Evolutionary conservation across 2,888 invertebrate species (phyloP).

Genomic region (Siphlonurus alternatus): DNA sequence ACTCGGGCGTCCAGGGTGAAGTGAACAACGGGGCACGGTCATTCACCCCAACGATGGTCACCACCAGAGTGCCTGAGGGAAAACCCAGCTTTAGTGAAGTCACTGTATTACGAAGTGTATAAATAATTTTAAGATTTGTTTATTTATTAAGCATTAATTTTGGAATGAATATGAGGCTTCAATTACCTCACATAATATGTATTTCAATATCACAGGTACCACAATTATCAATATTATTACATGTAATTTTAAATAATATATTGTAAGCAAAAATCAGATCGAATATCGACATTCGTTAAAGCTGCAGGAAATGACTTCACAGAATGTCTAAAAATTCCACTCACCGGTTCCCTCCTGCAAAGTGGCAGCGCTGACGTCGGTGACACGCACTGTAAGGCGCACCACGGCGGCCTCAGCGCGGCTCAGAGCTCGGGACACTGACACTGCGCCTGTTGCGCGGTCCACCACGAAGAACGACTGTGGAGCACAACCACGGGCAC

Average conservation of each 20-base stretch:
- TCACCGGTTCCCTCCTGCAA: conserved; percentile 61
- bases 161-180: no score
- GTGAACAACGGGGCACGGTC: conserved; percentile 42
- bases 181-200: no score
- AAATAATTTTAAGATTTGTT: no score
- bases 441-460: conserved; percentile 38
- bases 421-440: conserved; percentile 42
- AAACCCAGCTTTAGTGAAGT: no score
- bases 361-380: conserved; percentile 62
- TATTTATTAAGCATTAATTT: no score
- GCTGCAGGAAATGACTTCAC: no score
- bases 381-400: conserved; percentile 59
- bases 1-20: conserved; percentile 50
- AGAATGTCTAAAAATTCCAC: conserved; percentile 5
- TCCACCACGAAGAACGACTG: conserved; percentile 50
- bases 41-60: conserved; percentile 41
- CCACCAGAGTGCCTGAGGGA: conserved; percentile 37
- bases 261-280: no score
- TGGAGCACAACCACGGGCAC: conserved; percentile 10
- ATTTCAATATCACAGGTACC: no score
- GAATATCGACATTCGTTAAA: no score
- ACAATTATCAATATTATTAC: no score
- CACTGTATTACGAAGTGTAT: no score
- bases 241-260: no score
- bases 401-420: conserved; percentile 56